Base-by-base conservation (phyloP, 2,113 vertebrate genomes). In the Dromiciops gliroides region DNA sequence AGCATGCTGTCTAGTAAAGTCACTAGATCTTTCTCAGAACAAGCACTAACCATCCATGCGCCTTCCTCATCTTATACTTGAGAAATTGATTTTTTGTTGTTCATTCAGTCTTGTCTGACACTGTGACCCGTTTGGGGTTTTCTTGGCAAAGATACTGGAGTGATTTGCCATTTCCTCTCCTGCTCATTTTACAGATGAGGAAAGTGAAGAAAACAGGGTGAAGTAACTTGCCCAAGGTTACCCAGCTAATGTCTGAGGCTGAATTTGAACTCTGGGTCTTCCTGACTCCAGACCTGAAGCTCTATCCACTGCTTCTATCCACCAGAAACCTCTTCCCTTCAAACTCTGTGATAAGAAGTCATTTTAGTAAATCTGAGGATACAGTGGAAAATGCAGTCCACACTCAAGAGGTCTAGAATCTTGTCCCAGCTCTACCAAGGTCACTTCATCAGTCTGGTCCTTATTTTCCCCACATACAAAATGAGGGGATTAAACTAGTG, bases 381-480 rank as follows among this genome's bases (percentile, higher is more conserved):
- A 44, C 23, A 83, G 6, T 23, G n/a, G 67, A 83, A 83, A 83
- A 83, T 83, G 67, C 7, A 44, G 19, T 83, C n/a, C 23, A 75
- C 5, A 37, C 31, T 37, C 60, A 75, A 83, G 67, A 83, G 67
- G 23, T 7, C n/a, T 7, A 44, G n/a, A 83, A 44, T 8, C n/a
- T 83, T n/a, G n/a, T 44, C n/a, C n/a, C 67, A 83, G n/a, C 37
- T 83, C n/a, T 67, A 67, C 28, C 11, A 67, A 67, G 31, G 56
- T 37, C 56, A 67, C 56, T 60, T 60, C 28, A 56, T 16, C 19
- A 19, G 51, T 16, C 12, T 67, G 56, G 94, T 94, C 91, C 52
- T 92, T 44, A 60, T 22, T 93, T 89, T 95, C 93, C 44, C 96
- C 37, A 95, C 50, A 51, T 83, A 4, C 52, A 91, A 95, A 96